These are phyloP conservation scores for Anoplopoma fimbria DNA, from an alignment of 2,113 vertebrate genomes.

Conservation along the genomic window DNA sequence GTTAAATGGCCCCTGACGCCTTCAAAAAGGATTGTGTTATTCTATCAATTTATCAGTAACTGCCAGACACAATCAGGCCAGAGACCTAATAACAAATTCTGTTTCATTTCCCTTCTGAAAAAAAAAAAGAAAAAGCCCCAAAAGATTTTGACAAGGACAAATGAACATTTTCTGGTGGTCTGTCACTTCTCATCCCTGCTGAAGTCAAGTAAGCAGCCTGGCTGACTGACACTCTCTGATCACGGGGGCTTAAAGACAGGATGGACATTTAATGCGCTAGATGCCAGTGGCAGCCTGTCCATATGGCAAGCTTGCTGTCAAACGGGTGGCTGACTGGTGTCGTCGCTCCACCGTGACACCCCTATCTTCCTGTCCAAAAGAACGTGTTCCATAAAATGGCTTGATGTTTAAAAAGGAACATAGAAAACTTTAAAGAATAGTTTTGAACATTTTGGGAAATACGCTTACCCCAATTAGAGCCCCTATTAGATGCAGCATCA, in stretches of 20 bases:
- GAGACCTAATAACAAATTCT: constrained; percentile 9
- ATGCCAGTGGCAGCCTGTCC: constrained; percentile 44
- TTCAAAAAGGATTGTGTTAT: constrained; percentile 24
- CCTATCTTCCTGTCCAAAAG: not conserved
- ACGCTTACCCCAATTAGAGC: not conserved
- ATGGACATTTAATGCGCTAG: constrained; percentile 63
- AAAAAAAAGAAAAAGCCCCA: constrained; percentile 24
- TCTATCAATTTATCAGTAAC: constrained; percentile 29
- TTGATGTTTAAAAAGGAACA: not conserved
- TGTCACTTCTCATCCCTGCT: constrained; percentile 62
- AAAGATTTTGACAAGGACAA: constrained; percentile 47
- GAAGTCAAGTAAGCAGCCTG: constrained; percentile 40
- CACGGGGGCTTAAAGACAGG: constrained; percentile 52
- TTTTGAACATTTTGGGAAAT: not conserved
- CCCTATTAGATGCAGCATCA: not conserved
- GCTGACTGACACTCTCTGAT: constrained; percentile 58
- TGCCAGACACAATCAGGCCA: constrained; percentile 31
- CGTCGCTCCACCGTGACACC: constrained; percentile 21
- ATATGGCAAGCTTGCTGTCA: constrained; percentile 33
- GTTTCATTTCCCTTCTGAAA: not conserved
- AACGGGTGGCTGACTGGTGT: constrained; percentile 21
- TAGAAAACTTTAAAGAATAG: not conserved
- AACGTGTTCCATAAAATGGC: constrained; percentile 5
- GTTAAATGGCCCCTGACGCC: constrained; percentile 11
- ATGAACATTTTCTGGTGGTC: constrained; percentile 35